These are phyloP conservation scores for Phataginus tricuspis DNA, from an alignment of 2,797 vertebrate genomes.

Conservation along the genomic window DNA sequence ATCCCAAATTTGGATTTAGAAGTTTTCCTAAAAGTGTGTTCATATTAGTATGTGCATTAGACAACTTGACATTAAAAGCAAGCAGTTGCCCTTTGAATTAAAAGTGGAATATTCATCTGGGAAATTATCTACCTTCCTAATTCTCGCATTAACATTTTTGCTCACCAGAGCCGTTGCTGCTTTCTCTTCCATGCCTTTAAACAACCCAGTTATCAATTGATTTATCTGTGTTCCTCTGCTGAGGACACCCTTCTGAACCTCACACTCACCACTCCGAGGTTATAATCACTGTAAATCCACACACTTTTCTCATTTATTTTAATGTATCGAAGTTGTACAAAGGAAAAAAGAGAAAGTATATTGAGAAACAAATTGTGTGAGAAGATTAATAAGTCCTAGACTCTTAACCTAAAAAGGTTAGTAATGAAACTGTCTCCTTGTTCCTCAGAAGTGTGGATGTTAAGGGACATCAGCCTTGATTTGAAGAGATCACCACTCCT, in stretches of 20 bases:
- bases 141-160: slow-evolving; percentile 25
- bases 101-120: slow-evolving; percentile 24
- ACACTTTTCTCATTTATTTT: background rate
- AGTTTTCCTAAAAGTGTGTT: background rate
- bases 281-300: background rate
- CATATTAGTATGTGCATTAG: background rate
- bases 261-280: background rate
- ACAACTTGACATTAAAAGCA: slow-evolving; percentile 2
- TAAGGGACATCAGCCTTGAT: background rate
- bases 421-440: background rate
- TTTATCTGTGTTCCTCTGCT: background rate
- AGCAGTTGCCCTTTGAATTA: background rate
- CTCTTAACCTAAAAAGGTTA: background rate
- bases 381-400: background rate
- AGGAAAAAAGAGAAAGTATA: background rate
- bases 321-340: background rate
- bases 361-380: background rate
- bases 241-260: background rate
- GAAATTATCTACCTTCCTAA: slow-evolving; percentile 26
- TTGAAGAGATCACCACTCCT: background rate
- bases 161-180: background rate
- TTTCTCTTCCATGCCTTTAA: slow-evolving; percentile 7
- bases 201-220: background rate
- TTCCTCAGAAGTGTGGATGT: background rate
- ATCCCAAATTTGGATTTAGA: background rate